Evolutionary conservation across 2,888 invertebrate species (phyloP).

Genomic region (Osedax frankpressi): DNA sequence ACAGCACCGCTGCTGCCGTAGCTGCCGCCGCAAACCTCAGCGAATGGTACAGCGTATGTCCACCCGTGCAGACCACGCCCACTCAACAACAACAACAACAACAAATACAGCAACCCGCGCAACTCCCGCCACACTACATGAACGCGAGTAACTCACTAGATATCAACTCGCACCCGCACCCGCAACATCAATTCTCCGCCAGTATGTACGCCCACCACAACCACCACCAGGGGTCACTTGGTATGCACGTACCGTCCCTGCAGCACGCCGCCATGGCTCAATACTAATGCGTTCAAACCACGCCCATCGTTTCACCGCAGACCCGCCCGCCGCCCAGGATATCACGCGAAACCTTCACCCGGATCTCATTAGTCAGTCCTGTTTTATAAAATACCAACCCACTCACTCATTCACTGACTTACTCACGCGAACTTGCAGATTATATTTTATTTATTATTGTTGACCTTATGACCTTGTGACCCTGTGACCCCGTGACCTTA

Average conservation of each 20-base stretch:
- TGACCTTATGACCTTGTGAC: no score
- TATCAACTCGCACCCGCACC: constrained; percentile 15
- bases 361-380: no score
- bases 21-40: constrained; percentile 50
- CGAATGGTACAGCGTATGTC: constrained; percentile 67
- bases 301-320: no score
- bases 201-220: background rate
- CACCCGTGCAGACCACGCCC: constrained; percentile 53
- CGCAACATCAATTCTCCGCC: constrained; percentile 13
- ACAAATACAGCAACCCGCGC: background rate
- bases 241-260: constrained; percentile 30
- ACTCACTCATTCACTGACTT: no score
- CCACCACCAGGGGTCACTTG: background rate
- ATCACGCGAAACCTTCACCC: no score
- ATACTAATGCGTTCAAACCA: constrained; percentile 26
- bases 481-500: no score
- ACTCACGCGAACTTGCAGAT: no score
- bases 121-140: background rate
- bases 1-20: constrained; percentile 38
- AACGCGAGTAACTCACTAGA: no score
- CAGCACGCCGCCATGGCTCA: constrained; percentile 39
- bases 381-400: no score
- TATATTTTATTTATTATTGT: no score
- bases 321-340: no score
- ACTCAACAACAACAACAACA: no score